Base-by-base conservation (phyloP, 2,113 vertebrate genomes). In the Bos indicus region DNA sequence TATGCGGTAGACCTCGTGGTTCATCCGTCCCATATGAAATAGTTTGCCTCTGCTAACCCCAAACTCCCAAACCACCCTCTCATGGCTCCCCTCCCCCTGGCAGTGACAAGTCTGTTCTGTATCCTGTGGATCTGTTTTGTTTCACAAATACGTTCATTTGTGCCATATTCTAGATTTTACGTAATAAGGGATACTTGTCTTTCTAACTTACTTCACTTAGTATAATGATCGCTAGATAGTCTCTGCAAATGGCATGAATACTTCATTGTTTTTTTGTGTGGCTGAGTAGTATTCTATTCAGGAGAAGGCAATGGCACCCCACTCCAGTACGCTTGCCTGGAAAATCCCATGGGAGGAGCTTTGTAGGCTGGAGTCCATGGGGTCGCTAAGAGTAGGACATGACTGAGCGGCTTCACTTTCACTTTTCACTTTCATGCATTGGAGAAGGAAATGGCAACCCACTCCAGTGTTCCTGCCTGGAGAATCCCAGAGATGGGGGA, bases 11-110 rank as follows among this genome's bases (percentile, higher is more conserved):
- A 80, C 7, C 74, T 78, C 9, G 7, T 48, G 46, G 23, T 78
- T 46, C 40, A 46, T 16, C 25, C 40, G 4, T 28, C 40, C 40
- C 23, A 16, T 28, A 43, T 78, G 40, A 46, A 46, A 16, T 8
- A 46, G 74, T 46, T 46, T 28, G 14, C 74, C 16, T 28, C 74
- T 78, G 74, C 43, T 28, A 28, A 28, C 25, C 25, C 25, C 74
- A 46, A 5, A 78, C 40, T 78, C 74, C 74, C 43, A 74, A 74
- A 74, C 71, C 36, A 74, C n/a, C 36, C 36, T 74, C 71, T 43
- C 67, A 23, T 23, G 21, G 16, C 16, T 21, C 10, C n/a, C 10
- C 10, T 36, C 2, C 2, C 21, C 2, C 36, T 12, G 0, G 21
- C 21, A 74, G 6, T 43, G 36, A 77, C 40, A 46, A 16, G 25